A percentile compares a stretch with the other conserved stretches of the same genome.
These are phyloP conservation scores for Bombus ignitus DNA, from an alignment of 1,140 invertebrate species.

Conservation along the genomic window DNA sequence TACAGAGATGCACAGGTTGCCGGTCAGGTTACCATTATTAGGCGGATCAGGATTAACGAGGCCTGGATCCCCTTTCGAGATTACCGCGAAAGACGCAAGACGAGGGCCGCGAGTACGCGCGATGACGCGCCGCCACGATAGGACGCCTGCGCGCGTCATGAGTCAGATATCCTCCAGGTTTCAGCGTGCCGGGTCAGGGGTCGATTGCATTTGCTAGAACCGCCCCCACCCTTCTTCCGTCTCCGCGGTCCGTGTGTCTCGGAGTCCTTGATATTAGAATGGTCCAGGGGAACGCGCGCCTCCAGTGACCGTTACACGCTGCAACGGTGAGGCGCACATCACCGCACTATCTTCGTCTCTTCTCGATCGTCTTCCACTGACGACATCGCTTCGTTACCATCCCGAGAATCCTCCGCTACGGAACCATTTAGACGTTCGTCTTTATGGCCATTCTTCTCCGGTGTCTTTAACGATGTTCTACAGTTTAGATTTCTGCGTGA, in stretches of 20 bases:
- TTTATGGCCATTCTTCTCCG: background rate
- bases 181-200: slow-evolving; percentile 78
- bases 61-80: slow-evolving; percentile 13
- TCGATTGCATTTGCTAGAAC: slow-evolving; percentile 77
- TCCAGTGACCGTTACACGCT: slow-evolving; percentile 74
- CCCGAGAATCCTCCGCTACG: background rate
- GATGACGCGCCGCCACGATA: slow-evolving; percentile 55
- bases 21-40: slow-evolving; percentile 39
- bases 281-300: slow-evolving; percentile 75
- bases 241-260: slow-evolving; percentile 59
- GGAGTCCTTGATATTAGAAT: slow-evolving; percentile 81
- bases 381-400: slow-evolving; percentile 62
- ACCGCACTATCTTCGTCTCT: slow-evolving; percentile 5
- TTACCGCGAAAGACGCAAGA: slow-evolving; percentile 12
- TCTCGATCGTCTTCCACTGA: slow-evolving; percentile 56
- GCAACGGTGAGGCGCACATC: slow-evolving; percentile 30
- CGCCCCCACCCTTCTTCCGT: slow-evolving; percentile 47
- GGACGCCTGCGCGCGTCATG: slow-evolving; percentile 73
- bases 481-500: background rate
- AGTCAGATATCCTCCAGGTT: slow-evolving; percentile 79
- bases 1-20: background rate
- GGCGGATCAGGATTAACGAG: slow-evolving; percentile 35
- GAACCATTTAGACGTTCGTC: background rate
- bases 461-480: background rate
- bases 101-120: slow-evolving; percentile 46